Base-by-base conservation (phyloP, 2,888 invertebrate species). In the Dascillus cervinus region DNA sequence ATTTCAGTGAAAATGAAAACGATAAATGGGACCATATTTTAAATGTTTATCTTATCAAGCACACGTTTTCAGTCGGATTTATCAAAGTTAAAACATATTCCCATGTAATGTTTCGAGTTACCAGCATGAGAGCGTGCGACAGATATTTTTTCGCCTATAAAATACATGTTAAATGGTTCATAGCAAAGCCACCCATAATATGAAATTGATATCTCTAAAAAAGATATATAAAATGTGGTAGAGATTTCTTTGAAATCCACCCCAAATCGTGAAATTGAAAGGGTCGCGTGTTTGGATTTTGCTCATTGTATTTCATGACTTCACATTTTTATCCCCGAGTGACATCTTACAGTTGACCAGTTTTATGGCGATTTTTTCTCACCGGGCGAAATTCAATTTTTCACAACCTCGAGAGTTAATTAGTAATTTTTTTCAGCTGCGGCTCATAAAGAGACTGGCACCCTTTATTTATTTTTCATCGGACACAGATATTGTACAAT, bases 101-200 rank as follows among this genome's bases (percentile, higher is more conserved):
- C 26, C 34, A 26, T 29, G 29, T 21, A 11, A 10, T 9, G n/a
- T n/a, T n/a, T n/a, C n/a, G n/a, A n/a, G n/a, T n/a, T n/a, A n/a
- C n/a, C n/a, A n/a, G n/a, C n/a, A n/a, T n/a, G n/a, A n/a, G n/a
- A n/a, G n/a, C n/a, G n/a, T n/a, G n/a, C n/a, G n/a, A n/a, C n/a
- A n/a, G n/a, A n/a, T n/a, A n/a, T n/a, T n/a, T n/a, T 31, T 39
- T 26, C 34, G 47, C 48, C 50, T 46, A 56, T 56, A 59, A 60
- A 56, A 58, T 47, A 49, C 52, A 53, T 58, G 62, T 59, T 62
- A 60, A 64, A 64, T 62, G 62, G 60, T 53, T 60, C 59, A 62
- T 61, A 52, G 53, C 53, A 53, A 57, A 58, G 58, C 57, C 56
- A 43, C n/a, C n/a, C 59, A 60, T 59, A 60, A 62, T 60, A 54